Conservation (phyloP, 2,113 vertebrate species). For the Lagopus leucura region DNA sequence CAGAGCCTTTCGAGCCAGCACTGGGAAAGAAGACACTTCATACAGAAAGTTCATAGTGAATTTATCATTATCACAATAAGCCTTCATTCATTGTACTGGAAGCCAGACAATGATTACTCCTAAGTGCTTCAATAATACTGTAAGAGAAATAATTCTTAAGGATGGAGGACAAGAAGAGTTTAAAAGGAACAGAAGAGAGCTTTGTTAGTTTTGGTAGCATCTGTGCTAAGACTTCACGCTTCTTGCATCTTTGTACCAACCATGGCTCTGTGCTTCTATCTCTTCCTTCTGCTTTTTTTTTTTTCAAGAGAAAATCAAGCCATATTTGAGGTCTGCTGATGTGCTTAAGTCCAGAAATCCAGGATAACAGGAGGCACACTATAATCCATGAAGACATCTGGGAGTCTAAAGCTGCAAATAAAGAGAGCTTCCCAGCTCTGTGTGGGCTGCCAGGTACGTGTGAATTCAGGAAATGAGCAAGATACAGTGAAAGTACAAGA, state of each 20-base stretch:
- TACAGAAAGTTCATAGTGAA: neutral
- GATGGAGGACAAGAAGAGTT: neutral
- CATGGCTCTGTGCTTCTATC: neutral
- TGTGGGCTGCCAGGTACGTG: neutral
- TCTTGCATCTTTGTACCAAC: neutral
- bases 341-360: neutral
- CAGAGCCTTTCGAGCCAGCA: neutral
- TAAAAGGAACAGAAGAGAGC: neutral
- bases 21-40: neutral
- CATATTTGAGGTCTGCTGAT: neutral
- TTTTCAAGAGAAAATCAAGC: neutral
- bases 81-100: neutral
- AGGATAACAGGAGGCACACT: neutral
- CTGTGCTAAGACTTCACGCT: neutral
- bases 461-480: neutral
- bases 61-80: neutral
- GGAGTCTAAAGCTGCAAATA: neutral
- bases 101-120: fast-evolving
- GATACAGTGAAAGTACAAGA: no score
- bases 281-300: neutral
- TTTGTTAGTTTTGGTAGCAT: neutral
- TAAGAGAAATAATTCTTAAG: neutral
- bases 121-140: neutral
- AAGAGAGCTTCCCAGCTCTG: neutral
- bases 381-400: neutral